Evolutionary conservation across 2,113 vertebrate genomes (phyloP).

Genomic region (Potamarius usumacintae): DNA sequence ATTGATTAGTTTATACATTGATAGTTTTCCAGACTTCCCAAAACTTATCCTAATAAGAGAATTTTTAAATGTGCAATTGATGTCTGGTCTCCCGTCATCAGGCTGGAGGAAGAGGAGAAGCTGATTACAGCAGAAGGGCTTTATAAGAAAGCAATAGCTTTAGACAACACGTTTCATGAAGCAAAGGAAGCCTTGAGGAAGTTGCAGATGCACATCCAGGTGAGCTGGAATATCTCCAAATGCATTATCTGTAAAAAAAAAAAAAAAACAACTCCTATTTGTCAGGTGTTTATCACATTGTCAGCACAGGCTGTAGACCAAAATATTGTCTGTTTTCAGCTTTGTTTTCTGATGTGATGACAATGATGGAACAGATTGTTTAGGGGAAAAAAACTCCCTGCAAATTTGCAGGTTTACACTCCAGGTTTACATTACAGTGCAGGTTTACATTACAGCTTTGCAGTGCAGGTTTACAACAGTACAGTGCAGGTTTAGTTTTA

Average conservation of each 20-base stretch:
- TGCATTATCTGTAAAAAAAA: neutral
- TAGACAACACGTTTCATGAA: slow-evolving; percentile 86
- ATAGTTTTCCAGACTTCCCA: no score
- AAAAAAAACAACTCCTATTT: neutral
- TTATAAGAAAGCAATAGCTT: slow-evolving; percentile 85
- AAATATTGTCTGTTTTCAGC: neutral
- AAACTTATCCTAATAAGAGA: neutral
- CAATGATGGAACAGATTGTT: neutral
- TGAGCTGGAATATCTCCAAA: slow-evolving; percentile 73
- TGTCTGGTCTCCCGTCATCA: slow-evolving; percentile 50
- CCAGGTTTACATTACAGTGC: neutral
- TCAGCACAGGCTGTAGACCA: neutral
- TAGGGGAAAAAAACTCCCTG: neutral
- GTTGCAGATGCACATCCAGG: slow-evolving; percentile 91
- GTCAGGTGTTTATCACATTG: neutral
- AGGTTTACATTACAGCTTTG: neutral
- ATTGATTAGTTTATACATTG: neutral
- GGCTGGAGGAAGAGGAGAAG: slow-evolving; percentile 94
- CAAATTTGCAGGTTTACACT: neutral
- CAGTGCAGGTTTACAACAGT: neutral
- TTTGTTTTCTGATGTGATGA: neutral
- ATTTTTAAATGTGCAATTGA: neutral
- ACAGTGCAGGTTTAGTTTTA: neutral
- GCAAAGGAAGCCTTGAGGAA: slow-evolving; percentile 88
- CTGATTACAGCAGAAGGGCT: slow-evolving; percentile 88